Percentiles rank a stretch among this genome's conserved stretches.
Conservation (phyloP, 2,797 vertebrate species). For the Glossophaga mutica region DNA sequence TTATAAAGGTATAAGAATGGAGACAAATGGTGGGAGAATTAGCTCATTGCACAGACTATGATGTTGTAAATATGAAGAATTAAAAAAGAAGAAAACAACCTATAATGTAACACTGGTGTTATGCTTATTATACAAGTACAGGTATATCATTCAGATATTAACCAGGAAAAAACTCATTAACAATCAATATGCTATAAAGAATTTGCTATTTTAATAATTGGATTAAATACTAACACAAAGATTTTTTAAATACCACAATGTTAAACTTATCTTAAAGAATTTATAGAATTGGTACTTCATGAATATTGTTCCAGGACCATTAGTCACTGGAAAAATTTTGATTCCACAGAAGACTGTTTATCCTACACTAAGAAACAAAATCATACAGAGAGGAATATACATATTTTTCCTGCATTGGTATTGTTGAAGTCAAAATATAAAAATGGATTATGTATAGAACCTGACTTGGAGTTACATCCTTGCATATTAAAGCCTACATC, state of each 20-base stretch:
- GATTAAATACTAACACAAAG: neutral
- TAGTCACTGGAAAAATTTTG: neutral
- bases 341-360: neutral
- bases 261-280: conserved; percentile 27
- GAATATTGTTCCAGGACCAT: conserved; percentile 3
- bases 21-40: neutral
- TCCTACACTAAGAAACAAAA: conserved; percentile 20
- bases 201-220: conserved; percentile 1
- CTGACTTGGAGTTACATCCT: neutral
- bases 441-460: neutral
- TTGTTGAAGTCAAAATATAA: conserved; percentile 28
- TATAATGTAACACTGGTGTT: neutral
- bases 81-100: neutral
- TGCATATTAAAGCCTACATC: neutral
- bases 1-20: neutral
- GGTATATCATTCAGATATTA: neutral
- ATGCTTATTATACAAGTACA: neutral
- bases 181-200: neutral
- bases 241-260: neutral
- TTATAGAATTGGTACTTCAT: neutral
- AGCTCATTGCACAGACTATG: neutral
- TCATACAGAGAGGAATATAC: neutral
- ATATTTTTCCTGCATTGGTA: neutral
- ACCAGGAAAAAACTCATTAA: neutral
- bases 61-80: neutral